Conservation (phyloP, 2,113 vertebrate genomes). For the Spea multiplicata region DNA sequence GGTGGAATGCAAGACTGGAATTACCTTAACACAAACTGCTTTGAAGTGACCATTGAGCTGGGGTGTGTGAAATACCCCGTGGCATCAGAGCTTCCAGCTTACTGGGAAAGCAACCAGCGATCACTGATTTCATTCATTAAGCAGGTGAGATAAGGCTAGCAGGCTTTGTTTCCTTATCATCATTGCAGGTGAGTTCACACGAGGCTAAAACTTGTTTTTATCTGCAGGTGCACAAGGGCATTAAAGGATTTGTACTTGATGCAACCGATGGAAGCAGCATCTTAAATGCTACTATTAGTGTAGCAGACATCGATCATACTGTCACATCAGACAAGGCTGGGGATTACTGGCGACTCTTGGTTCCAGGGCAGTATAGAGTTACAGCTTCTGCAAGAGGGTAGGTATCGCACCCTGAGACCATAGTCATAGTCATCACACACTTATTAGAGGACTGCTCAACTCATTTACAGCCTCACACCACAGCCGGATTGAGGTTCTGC, state of each 20-base stretch:
- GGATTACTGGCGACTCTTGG: constrained; percentile 94
- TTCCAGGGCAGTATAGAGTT: constrained; percentile 78
- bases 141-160: constrained; percentile 69
- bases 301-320: constrained; percentile 76
- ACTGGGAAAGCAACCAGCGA: constrained; percentile 85
- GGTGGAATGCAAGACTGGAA: constrained; percentile 99
- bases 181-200: background rate
- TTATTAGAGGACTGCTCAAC: no score
- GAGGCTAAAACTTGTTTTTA: constrained; percentile 35
- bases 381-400: constrained; percentile 88
- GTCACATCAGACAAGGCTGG: constrained; percentile 81
- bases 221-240: constrained; percentile 81
- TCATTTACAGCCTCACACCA: no score
- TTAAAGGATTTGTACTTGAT: constrained; percentile 88
- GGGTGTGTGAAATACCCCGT: constrained; percentile 89
- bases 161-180: background rate
- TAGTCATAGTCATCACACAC: background rate
- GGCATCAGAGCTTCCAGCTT: constrained; percentile 78
- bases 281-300: constrained; percentile 85
- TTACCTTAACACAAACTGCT: constrained; percentile 95
- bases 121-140: constrained; percentile 89
- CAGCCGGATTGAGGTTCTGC: no score
- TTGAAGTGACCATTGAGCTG: constrained; percentile 95
- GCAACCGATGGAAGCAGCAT: constrained; percentile 77
- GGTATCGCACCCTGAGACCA: constrained; percentile 44